A percentile compares a stretch with the other conserved stretches of the same genome.
Conservation (phyloP, 2,888 invertebrate genomes). For the Mycalesis mineus region DNA sequence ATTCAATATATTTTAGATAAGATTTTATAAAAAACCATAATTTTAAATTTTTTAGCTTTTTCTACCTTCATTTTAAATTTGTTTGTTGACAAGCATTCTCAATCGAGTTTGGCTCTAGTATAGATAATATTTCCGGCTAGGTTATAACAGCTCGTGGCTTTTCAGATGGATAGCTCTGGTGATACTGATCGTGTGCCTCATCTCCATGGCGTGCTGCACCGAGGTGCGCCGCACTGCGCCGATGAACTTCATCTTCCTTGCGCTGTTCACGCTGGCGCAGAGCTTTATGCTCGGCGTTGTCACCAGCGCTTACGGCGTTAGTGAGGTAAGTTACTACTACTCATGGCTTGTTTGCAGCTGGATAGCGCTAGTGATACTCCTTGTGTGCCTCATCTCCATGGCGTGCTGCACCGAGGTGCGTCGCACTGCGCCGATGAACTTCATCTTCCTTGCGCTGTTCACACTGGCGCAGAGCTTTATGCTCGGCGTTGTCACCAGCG, state of each 20-base stretch:
- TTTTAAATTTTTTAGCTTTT: no score
- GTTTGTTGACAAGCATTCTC: no score
- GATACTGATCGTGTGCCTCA: slow-evolving; percentile 82
- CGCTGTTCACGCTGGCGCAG: slow-evolving; percentile 86
- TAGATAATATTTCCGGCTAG: no score
- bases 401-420: slow-evolving; percentile 89
- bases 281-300: slow-evolving; percentile 84
- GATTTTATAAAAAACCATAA: no score
- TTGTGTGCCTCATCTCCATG: slow-evolving; percentile 86
- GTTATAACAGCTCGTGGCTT: no score
- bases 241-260: slow-evolving; percentile 88
- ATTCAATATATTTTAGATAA: no score
- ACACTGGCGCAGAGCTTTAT: slow-evolving; percentile 86
- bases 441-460: slow-evolving; percentile 87
- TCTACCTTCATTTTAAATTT: no score
- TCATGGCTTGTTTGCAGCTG: slow-evolving; percentile 71
- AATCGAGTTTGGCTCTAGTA: no score
- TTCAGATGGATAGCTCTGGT: slow-evolving; percentile 79
- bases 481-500: slow-evolving; percentile 81
- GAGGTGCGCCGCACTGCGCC: slow-evolving; percentile 87
- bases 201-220: slow-evolving; percentile 89
- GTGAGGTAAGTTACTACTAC: slow-evolving; percentile 72
- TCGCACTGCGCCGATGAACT: slow-evolving; percentile 87
- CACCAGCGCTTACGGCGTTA: slow-evolving; percentile 76
- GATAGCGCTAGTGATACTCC: slow-evolving; percentile 77